phyloP scores from a whole-genome alignment of 1,140 invertebrate species.

The Cydia amplana region DNA sequence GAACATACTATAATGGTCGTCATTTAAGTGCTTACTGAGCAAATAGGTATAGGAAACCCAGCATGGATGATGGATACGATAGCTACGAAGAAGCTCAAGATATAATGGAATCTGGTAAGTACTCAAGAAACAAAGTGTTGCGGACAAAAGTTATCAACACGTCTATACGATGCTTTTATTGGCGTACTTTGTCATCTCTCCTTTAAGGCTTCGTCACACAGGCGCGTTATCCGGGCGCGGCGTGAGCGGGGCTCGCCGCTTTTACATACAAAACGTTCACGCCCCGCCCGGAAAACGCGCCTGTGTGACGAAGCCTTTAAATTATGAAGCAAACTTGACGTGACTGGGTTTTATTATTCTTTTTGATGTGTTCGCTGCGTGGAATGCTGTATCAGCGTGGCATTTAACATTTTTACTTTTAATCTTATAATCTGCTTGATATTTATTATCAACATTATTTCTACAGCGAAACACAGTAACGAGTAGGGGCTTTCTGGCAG shows the following conservation, averaged over 20 bases:
- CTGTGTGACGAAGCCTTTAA: too few relatives aligned
- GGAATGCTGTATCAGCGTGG: slow-evolving; percentile 11
- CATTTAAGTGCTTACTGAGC: not conserved
- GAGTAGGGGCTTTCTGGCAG: not conserved
- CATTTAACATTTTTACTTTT: not conserved
- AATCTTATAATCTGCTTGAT: not conserved
- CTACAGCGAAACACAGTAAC: not conserved
- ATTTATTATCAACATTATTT: not conserved
- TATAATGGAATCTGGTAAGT: not conserved
- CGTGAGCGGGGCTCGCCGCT: too few relatives aligned
- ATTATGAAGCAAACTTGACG: not conserved
- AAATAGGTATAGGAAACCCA: not conserved
- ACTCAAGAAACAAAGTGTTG: not conserved
- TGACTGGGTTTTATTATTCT: not conserved
- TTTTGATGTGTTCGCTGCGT: slow-evolving; percentile 2
- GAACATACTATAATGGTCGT: not conserved
- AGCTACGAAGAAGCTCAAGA: not conserved
- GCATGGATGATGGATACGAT: not conserved
- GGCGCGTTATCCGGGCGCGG: too few relatives aligned
- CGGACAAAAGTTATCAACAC: slow-evolving; percentile 26
- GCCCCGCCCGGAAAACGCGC: too few relatives aligned
- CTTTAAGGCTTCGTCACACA: too few relatives aligned
- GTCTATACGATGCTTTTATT: slow-evolving; percentile 2
- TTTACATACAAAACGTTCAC: too few relatives aligned
- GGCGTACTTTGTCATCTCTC: slow-evolving; percentile 24